These are phyloP conservation scores for Phaonia tiefii DNA, from an alignment of 2,888 invertebrate species.

Conservation along the genomic window DNA sequence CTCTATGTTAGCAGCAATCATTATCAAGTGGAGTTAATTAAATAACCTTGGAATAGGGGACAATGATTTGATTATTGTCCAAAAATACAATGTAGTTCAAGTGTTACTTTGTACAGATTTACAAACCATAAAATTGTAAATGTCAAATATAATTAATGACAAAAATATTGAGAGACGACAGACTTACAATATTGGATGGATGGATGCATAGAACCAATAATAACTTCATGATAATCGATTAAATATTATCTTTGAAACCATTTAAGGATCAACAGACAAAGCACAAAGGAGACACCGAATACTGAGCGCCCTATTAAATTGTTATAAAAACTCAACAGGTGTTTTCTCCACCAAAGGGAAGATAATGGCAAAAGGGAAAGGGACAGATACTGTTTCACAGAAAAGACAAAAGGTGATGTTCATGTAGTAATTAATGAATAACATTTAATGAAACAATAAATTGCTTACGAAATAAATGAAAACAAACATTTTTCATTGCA, in stretches of 20 bases:
- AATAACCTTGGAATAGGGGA: too few relatives aligned
- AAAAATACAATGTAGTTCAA: too few relatives aligned
- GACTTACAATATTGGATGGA: neutral
- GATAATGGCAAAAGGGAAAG: conserved; percentile 13
- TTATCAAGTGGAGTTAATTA: too few relatives aligned
- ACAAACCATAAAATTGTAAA: too few relatives aligned
- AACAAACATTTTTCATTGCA: conserved; percentile 64
- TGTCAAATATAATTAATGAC: conserved; percentile 51
- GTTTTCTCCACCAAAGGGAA: conserved; percentile 50
- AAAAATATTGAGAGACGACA: conserved; percentile 26
- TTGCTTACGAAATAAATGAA: conserved; percentile 63
- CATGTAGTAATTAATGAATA: conserved; percentile 50
- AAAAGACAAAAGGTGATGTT: conserved; percentile 21
- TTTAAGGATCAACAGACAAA: neutral
- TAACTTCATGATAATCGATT: conserved; percentile 52
- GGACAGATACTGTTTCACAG: neutral
- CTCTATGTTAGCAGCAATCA: too few relatives aligned
- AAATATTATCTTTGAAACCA: conserved; percentile 19
- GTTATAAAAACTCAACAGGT: conserved; percentile 66
- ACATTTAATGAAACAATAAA: conserved; percentile 38
- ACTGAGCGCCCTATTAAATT: conserved; percentile 42
- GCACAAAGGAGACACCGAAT: neutral
- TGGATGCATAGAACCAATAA: conserved; percentile 17
- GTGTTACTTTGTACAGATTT: too few relatives aligned
- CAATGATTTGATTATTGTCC: too few relatives aligned